Base-by-base conservation (phyloP, 2,797 vertebrate genomes). In the Scleropages formosus region DNA sequence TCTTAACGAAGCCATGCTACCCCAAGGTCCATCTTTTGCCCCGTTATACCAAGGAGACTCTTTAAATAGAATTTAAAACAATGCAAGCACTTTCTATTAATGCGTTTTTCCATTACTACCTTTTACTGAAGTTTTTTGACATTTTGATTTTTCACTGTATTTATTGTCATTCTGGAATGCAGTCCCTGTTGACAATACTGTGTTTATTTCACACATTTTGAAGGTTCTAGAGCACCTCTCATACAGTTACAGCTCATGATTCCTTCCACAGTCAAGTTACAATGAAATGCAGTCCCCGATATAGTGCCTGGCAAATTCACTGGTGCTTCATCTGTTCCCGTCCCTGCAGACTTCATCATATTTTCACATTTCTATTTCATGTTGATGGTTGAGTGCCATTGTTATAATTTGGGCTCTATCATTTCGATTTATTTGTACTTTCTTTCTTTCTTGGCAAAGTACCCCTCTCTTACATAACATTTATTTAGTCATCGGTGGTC, bases 201-300 rank as follows among this genome's bases (percentile, higher is more conserved):
- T 70, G 15, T 70, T 3, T 70, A 26, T 49, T 51, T 68, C 20
- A 68, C 46, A 68, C 22, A 24, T 58, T 60, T 31, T 44, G 27
- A 72, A 53, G 60, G 56, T 24, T 60, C 44, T n/a, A 22, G 9
- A 8, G 13, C 10, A 20, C 67, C 62, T 67, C 15, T n/a, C 31
- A 44, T 46, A 3, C 6, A 46, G 13, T 16, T 31, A 27, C 24
- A 22, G 31, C 16, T 31, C 8, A 24, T 68, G 51, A 15, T 68
- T 68, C 66, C 66, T 16, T 56, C 26, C 56, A 31, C 49, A 13
- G 12, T 53, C 51, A 56, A 26, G 15, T n/a, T 56, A 49, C 58
- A 51, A 71, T 71, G 68, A 71, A 8, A 1, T 58, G 31, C n/a
- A 60, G 49, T 18, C n/a, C 53, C 13, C 31, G 56, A 13, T 60